Base-by-base conservation (phyloP, 2,113 vertebrate species). In the Entomyzon cyanotis region DNA sequence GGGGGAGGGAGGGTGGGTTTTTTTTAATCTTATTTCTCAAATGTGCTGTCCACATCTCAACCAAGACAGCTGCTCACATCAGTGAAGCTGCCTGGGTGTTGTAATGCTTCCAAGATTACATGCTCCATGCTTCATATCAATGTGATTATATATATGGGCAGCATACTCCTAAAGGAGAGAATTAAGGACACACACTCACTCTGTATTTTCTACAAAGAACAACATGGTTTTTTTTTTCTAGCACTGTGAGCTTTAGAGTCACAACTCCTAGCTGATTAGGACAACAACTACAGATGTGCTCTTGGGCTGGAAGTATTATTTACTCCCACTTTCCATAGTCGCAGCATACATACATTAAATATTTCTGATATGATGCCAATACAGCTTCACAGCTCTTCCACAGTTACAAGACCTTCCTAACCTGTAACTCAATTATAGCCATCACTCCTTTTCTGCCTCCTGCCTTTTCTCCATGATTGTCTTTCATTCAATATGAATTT, bases 401-500 rank as follows among this genome's bases (percentile, higher is more conserved):
- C 30, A 71, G 35, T 71, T 60, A 70, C 18, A 84, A 84, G 31
- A 67, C 25, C 49, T 74, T 44, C 52, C 60, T 3, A 5, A 55
- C 7, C 19, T 44, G 52, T 64, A 84, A 87, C 5, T 39, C 24
- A 91, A 80, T 95, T 88, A 82, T 33, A 14, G 1, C 15, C 50
- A n/a, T 74, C 60, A 79, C 46, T 91, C n/a, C 52, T 70, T 64
- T 82, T 50, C 58, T 96, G 50, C 73, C 83, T 81, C 46, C 60
- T 41, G 58, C 71, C 50, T 59, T 71, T 90, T 94, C 77, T 74
- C 65, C 89, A 69, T 88, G 52, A 92, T 30, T 71, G 76, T 78
- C 92, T 93, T 95, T 90, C 21, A 10, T 92, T 94, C 25, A 7
- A 55, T 88, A 94, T 70, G 85, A 97, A 94, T 96, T 96, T 95